Evolutionary conservation across 2,797 vertebrate genomes (phyloP).

Genomic region (Rhadinocentrus ornatus): DNA sequence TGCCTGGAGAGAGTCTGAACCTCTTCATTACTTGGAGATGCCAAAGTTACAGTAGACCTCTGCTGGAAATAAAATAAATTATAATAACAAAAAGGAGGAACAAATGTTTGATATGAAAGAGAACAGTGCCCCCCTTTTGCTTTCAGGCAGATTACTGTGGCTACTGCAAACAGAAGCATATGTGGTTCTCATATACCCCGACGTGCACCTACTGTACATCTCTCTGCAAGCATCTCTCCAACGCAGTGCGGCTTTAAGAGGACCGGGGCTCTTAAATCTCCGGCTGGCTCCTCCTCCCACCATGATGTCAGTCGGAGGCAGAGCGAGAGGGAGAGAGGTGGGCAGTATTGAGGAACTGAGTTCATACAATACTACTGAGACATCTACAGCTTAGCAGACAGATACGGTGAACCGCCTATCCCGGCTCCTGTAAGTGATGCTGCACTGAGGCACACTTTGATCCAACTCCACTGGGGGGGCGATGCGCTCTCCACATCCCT

Average conservation of each 20-base stretch:
- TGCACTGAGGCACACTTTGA: slow-evolving; percentile 83
- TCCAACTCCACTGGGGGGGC: slow-evolving; percentile 79
- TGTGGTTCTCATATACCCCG: slow-evolving; percentile 47
- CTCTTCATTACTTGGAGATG: slow-evolving; percentile 42
- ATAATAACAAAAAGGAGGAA: slow-evolving; percentile 37
- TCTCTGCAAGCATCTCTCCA: slow-evolving; percentile 67
- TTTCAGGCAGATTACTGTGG: slow-evolving; percentile 68
- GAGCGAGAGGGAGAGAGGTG: slow-evolving; percentile 79
- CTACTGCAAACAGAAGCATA: slow-evolving; percentile 57
- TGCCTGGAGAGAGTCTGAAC: slow-evolving; percentile 34
- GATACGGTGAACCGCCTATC: slow-evolving; percentile 82
- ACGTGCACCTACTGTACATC: slow-evolving; percentile 57
- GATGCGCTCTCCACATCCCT: slow-evolving; percentile 74
- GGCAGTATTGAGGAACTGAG: slow-evolving; percentile 80
- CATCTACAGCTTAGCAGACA: slow-evolving; percentile 83
- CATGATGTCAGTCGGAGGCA: slow-evolving; percentile 87
- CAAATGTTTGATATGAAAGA: slow-evolving; percentile 72
- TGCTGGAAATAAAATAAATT: slow-evolving; percentile 17
- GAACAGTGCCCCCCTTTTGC: slow-evolving; percentile 85
- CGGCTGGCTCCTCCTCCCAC: slow-evolving; percentile 81
- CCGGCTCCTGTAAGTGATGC: slow-evolving; percentile 85
- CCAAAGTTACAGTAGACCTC: slow-evolving; percentile 39
- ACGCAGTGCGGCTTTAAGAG: slow-evolving; percentile 85
- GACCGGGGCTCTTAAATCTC: slow-evolving; percentile 77
- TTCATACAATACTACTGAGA: slow-evolving; percentile 87